Evolutionary conservation across 1,140 invertebrate species (phyloP).

Genomic region (Camponotus pennsylvanicus): DNA sequence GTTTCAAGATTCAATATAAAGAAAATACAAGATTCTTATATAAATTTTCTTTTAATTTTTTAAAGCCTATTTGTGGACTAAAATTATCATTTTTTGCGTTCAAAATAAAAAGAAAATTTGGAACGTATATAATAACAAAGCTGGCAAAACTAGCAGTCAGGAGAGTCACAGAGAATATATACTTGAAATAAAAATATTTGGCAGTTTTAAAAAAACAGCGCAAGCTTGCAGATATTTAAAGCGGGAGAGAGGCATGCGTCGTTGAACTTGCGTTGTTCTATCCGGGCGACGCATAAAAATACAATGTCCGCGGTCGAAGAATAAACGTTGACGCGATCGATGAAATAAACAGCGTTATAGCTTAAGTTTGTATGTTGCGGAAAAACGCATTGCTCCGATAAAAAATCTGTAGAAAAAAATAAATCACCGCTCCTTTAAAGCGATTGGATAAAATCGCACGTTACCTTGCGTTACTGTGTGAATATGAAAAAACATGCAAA

Average conservation of each 20-base stretch:
- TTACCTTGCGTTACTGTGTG: not conserved
- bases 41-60: not conserved
- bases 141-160: not conserved
- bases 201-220: not conserved
- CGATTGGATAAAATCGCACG: slow-evolving; percentile 39
- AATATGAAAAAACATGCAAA: slow-evolving; percentile 13
- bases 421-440: slow-evolving; percentile 17
- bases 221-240: slow-evolving; percentile 13
- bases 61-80: not conserved
- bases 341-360: slow-evolving; percentile 25
- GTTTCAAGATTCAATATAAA: too few relatives aligned
- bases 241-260: not conserved
- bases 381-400: slow-evolving; percentile 31
- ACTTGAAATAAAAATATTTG: slow-evolving; percentile 41
- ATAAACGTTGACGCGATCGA: slow-evolving; percentile 30
- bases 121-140: not conserved
- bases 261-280: slow-evolving; percentile 7
- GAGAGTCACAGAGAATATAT: not conserved
- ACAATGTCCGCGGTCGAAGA: slow-evolving; percentile 6
- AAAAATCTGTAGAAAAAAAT: slow-evolving; percentile 28
- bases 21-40: not conserved
- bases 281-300: slow-evolving; percentile 20
- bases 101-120: not conserved
- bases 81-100: not conserved
- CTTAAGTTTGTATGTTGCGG: not conserved